Evolutionary conservation across 1,140 invertebrate species (phyloP), one percentile per base, ranked within the genome.

Genomic region (Cheumatopsyche charites): DNA sequence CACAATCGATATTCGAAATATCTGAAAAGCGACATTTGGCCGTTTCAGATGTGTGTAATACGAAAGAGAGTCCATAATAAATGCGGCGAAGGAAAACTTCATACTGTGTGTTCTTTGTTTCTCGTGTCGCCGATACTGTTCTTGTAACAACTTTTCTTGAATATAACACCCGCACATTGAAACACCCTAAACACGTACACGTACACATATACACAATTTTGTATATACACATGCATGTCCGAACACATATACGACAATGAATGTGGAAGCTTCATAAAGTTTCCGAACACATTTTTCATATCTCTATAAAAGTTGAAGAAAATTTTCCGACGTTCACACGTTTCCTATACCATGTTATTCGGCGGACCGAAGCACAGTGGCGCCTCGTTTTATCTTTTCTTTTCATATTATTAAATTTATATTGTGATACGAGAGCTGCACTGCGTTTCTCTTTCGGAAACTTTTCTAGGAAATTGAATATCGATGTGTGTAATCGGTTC

Each of bases 241-340:
- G 45, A 47, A 41, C 61, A 43, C 41, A 61, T 70, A 70, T 63
- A 49, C 45, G 70, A 71, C 71, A 75, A 75, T 75, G 74, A 75
- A 73, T 73, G 72, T 69, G 58, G 67, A 73, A 73, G 74, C 74
- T 75, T 75, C 74, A 75, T 75, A 75, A 75, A 75, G 67, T 75
- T 75, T 75, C 67, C 63, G 71, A 73, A 75, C 71, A 72, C 74
- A 75, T 75, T 75, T 75, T 75, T 75, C 71, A 75, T 75, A 75
- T 75, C 74, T 75, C 74, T 75, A 75, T 75, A 75, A 75, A 75
- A 75, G 74, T 73, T 75, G 67, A 71, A 73, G 74, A 71, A 73
- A 75, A 75, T 73, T 75, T 70, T 75, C 70, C 73, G 49, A 70
- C 74, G 71, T 75, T 75, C 74, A 73, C 74, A 75, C 74, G 63